Percentiles rank a stretch among this genome's conserved stretches.
Conservation (phyloP, 2,888 invertebrate species). For the Pseudeuparius sepicola region DNA sequence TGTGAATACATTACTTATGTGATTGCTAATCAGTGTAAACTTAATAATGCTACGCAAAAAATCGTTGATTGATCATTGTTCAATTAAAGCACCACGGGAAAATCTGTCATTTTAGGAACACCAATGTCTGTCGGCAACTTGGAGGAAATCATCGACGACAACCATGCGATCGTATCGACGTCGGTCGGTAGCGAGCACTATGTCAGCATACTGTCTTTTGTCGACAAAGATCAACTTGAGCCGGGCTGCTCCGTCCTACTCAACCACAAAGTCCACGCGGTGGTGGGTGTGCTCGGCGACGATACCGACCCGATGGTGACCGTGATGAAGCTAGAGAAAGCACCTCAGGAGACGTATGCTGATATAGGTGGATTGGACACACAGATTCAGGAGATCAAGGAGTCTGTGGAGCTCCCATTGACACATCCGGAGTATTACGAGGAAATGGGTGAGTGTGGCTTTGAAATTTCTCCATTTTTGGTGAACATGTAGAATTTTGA, state of each 20-base stretch:
- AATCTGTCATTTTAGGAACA: conserved; percentile 75
- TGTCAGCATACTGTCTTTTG: conserved; percentile 97
- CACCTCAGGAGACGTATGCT: conserved; percentile 98
- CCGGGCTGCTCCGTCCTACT: conserved; percentile 97
- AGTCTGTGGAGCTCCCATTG: conserved; percentile 94
- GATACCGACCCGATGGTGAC: conserved; percentile 99
- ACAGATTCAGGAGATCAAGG: conserved; percentile 97
- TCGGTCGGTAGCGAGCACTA: conserved; percentile 99
- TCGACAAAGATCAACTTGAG: conserved; percentile 98
- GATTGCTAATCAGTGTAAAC: too few relatives aligned
- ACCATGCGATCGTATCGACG: conserved; percentile 98
- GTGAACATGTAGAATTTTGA: too few relatives aligned
- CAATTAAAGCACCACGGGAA: too few relatives aligned
- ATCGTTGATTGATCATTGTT: too few relatives aligned
- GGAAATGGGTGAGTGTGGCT: conserved; percentile 73
- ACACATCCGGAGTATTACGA: conserved; percentile 99
- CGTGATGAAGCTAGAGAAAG: conserved; percentile 99
- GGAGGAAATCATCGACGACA: conserved; percentile 99
- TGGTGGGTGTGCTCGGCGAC: conserved; percentile 89
- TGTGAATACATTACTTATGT: too few relatives aligned
- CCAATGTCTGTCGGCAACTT: conserved; percentile 99
- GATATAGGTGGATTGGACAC: conserved; percentile 96
- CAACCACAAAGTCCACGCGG: conserved; percentile 99
- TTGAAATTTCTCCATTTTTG: background rate
- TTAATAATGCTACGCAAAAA: too few relatives aligned